Evolutionary conservation across 1,140 invertebrate species (phyloP).

Genomic region (Vanessa tameamea): DNA sequence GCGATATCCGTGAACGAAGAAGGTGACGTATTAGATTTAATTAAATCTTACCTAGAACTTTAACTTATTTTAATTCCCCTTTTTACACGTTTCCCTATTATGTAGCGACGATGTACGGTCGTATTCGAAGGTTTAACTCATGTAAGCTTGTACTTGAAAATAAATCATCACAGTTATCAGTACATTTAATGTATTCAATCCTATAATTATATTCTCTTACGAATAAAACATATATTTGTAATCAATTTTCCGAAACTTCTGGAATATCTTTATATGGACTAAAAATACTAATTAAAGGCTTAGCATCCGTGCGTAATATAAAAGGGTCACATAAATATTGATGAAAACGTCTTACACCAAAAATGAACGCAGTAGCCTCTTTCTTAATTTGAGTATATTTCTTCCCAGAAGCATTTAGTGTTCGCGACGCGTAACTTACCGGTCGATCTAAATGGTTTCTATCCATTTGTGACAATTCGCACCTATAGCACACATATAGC

Average conservation of each 20-base stretch:
- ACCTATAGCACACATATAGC: too few species aligned
- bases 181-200: not conserved
- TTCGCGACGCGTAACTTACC: not conserved
- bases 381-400: not conserved
- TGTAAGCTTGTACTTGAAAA: not conserved
- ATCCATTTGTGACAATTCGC: not conserved
- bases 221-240: not conserved
- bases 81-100: too few species aligned
- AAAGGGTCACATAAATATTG: not conserved
- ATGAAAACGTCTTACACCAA: not conserved
- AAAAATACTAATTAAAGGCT: not conserved
- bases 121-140: too few species aligned
- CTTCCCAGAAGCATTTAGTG: conserved; percentile 1
- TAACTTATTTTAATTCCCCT: too few species aligned
- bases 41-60: too few species aligned
- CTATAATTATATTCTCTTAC: not conserved
- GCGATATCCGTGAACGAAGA: too few species aligned
- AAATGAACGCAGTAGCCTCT: not conserved
- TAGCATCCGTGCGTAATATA: not conserved
- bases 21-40: too few species aligned
- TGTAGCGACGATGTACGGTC: too few species aligned
- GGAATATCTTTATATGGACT: not conserved
- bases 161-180: not conserved
- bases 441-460: not conserved
- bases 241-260: not conserved